Base-by-base conservation (phyloP, 2,888 invertebrate genomes). In the Coelopa pilipes region DNA sequence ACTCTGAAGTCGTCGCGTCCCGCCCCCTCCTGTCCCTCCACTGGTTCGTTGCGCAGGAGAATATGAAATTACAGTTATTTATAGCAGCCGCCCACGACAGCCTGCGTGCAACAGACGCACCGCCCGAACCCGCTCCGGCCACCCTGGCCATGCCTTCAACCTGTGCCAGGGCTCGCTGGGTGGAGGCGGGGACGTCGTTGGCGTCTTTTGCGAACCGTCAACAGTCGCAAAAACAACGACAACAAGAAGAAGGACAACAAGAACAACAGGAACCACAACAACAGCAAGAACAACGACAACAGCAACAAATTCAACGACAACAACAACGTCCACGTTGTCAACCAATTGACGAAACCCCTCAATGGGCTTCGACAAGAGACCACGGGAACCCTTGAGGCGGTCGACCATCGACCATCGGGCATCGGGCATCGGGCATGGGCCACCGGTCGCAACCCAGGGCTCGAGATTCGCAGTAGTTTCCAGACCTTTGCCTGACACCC, bases 11-110 rank as follows among this genome's bases (percentile, higher is more conserved):
- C n/a, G 19, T 1, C 34, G 24, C 10, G 57, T 34, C 21, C 21
- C 24, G 21, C 24, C 7, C 62, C 62, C 34, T 62, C 34, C 24
- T 34, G 34, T 34, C 13, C n/a, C 13, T 62, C 45, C 45, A 62
- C 34, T 34, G 24, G 62, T 62, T 62, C 62, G 24, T 21, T 34
- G 24, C 24, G 13, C 34, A 34, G n/a, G 62, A 66, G 34, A 17
- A 17, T 49, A 65, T 49, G 49, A 66, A 66, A 50, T 66, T n/a
- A 66, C 50, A 15, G 66, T 66, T 66, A 66, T 66, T 66, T 66
- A 66, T 66, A 66, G 53, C 21, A 17, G 13, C 24, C 50, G 24
- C 66, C 66, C 50, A 66, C 66, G 49, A 50, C 10, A 66, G 24
- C 5, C 19, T 50, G 50, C 66, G 50, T 66, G 66, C 50, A 66